A percentile compares a stretch with the other conserved stretches of the same genome.
These are phyloP conservation scores for Limosa lapponica DNA, from an alignment of 2,797 vertebrate genomes.

Conservation along the genomic window DNA sequence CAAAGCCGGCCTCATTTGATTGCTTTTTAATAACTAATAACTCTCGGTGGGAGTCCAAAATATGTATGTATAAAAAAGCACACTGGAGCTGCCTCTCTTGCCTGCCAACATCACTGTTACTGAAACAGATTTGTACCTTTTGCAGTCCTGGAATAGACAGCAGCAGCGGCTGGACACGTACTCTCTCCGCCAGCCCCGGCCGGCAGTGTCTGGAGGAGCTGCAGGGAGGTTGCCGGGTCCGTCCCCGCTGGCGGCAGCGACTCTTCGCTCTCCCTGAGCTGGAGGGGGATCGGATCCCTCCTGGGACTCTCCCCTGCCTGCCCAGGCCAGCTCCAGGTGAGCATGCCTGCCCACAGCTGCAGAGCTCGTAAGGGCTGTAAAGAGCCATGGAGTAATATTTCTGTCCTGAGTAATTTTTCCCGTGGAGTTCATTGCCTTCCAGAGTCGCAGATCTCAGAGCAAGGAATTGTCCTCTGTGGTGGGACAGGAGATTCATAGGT, in stretches of 20 bases:
- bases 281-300: neutral
- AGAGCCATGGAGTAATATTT: neutral
- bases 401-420: neutral
- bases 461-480: neutral
- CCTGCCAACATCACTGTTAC: constrained; percentile 34
- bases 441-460: neutral
- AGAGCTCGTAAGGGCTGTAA: neutral
- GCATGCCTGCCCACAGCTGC: neutral
- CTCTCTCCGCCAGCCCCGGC: neutral
- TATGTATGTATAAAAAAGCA: constrained; percentile 25
- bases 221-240: neutral
- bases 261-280: neutral
- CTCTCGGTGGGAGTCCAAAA: neutral
- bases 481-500: neutral
- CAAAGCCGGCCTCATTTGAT: constrained; percentile 38
- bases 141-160: neutral
- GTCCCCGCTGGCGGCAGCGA: neutral
- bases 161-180: constrained; percentile 52
- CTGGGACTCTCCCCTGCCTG: neutral
- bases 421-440: rapidly evolving
- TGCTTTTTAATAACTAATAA: constrained; percentile 67
- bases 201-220: neutral
- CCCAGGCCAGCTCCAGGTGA: neutral
- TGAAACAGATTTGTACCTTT: constrained; percentile 42
- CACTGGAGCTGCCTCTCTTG: neutral